Evolutionary conservation across 2,797 vertebrate species (phyloP).

Genomic region (Acanthurus tractus): DNA sequence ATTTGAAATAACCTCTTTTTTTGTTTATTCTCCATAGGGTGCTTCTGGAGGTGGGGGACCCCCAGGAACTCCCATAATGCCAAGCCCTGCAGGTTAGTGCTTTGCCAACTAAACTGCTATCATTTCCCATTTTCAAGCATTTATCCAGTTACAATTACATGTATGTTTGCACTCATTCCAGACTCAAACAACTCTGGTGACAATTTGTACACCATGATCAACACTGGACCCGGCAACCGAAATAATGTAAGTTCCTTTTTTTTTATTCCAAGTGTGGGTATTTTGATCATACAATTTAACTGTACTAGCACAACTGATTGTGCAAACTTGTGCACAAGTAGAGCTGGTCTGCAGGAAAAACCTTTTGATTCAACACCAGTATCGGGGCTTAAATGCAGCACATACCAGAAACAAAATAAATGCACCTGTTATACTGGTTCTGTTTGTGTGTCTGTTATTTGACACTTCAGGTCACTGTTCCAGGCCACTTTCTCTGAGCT

Average conservation of each 20-base stretch:
- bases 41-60: constrained; percentile 97
- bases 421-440: constrained; percentile 6
- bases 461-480: constrained; percentile 20
- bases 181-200: constrained; percentile 99
- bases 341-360: neutral
- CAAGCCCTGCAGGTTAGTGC: constrained; percentile 94
- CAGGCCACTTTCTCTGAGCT: constrained; percentile 1
- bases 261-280: neutral
- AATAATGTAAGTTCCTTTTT: constrained; percentile 90
- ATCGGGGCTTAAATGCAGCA: neutral
- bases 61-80: constrained; percentile 98
- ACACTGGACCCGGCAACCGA: constrained; percentile 97
- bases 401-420: constrained; percentile 7
- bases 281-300: neutral
- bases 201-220: constrained; percentile 99
- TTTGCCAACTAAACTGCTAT: neutral
- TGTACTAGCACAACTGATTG: neutral
- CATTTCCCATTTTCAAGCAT: neutral
- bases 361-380: neutral
- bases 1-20: constrained; percentile 30
- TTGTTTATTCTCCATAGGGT: constrained; percentile 84
- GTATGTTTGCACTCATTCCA: constrained; percentile 63
- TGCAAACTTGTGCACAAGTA: neutral
- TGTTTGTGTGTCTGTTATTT: constrained; percentile 14
- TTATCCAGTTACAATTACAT: neutral